phyloP scores from a whole-genome alignment of 2,113 vertebrate genomes.

The Sylvicapra grimmia region DNA sequence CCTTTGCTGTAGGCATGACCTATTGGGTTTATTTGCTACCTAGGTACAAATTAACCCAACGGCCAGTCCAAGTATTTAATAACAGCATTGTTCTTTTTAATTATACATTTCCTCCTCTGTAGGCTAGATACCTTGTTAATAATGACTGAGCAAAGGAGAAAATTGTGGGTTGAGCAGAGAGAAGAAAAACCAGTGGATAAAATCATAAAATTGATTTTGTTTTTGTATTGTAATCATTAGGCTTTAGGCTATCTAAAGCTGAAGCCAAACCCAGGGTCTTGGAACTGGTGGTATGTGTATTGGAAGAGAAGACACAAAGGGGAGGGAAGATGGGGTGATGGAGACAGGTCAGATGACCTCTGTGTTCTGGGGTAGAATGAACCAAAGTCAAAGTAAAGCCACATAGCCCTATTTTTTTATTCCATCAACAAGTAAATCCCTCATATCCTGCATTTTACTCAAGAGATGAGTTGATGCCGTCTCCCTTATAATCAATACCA shows the following conservation, averaged over 20 bases:
- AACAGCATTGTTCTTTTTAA: neutral
- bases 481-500: slow-evolving; percentile 1
- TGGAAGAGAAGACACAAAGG: neutral
- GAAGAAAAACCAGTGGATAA: neutral
- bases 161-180: neutral
- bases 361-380: neutral
- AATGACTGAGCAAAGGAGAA: neutral
- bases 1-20: neutral
- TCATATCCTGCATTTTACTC: neutral
- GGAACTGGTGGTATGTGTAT: neutral
- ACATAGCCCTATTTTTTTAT: neutral
- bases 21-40: neutral
- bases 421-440: neutral
- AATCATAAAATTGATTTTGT: neutral
- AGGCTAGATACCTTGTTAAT: neutral
- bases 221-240: neutral
- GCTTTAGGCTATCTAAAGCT: neutral
- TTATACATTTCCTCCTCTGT: neutral
- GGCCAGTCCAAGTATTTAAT: neutral
- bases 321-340: neutral
- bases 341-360: neutral
- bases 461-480: neutral
- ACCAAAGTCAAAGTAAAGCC: neutral
- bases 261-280: neutral
- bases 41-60: neutral